phyloP scores from a whole-genome alignment of 2,113 vertebrate genomes.

The Periophthalmus modestus region DNA sequence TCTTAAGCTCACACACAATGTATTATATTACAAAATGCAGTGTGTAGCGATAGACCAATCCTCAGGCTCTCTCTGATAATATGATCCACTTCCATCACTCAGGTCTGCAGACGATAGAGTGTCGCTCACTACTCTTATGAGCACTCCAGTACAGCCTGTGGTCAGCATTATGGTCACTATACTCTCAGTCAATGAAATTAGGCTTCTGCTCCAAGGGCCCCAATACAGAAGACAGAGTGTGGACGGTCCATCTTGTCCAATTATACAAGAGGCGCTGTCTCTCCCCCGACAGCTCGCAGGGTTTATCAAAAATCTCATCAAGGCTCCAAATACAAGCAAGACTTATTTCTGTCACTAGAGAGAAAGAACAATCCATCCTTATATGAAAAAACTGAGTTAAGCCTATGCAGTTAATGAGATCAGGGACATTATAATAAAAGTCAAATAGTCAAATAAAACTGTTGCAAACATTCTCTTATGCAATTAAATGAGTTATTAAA shows the following conservation, averaged over 20 bases:
- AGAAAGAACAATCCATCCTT: background rate
- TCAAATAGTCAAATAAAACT: background rate
- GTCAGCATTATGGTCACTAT: slow-evolving; percentile 75
- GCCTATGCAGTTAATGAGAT: background rate
- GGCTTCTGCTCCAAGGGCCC: slow-evolving; percentile 59
- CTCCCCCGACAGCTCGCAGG: slow-evolving; percentile 29
- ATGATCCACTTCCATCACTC: slow-evolving; percentile 55
- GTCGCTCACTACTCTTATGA: slow-evolving; percentile 68
- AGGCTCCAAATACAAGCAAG: background rate
- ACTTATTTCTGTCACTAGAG: background rate
- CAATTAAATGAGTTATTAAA: background rate
- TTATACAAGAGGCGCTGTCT: slow-evolving; percentile 50
- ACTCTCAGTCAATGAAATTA: slow-evolving; percentile 73
- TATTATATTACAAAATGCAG: background rate
- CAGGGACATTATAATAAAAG: background rate
- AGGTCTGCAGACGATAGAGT: slow-evolving; percentile 65
- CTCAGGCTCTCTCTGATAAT: slow-evolving; percentile 59
- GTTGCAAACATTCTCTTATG: background rate
- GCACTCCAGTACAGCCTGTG: slow-evolving; percentile 79
- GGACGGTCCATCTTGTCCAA: slow-evolving; percentile 68
- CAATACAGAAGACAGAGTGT: slow-evolving; percentile 55
- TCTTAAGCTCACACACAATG: background rate
- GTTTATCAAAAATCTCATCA: slow-evolving; percentile 19
- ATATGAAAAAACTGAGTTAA: background rate
- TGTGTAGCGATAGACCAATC: slow-evolving; percentile 16